Base-by-base conservation (phyloP, 2,888 invertebrate species). In the Agapostemon virescens region DNA sequence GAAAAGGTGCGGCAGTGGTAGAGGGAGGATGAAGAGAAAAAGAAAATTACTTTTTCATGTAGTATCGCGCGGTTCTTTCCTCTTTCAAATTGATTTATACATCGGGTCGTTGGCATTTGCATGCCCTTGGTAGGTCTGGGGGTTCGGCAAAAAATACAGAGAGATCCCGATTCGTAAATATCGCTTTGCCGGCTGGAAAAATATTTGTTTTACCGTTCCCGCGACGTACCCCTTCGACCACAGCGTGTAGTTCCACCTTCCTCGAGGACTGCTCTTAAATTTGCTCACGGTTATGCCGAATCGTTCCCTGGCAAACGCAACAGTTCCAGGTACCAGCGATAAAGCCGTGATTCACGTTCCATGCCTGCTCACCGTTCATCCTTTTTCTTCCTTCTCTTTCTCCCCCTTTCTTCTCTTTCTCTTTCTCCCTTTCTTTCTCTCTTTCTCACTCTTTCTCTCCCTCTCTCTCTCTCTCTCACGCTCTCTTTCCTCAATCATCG, bases 401-500 rank as follows among this genome's bases (percentile, higher is more conserved):
- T 63, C 63, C 45, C 33, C 23, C 33, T 17, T 38, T 26, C 61
- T 61, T 55, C 55, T 49, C 49, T 49, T 20, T 49, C 45, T 20
- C 20, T 20, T 69, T 38, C 45, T 11, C 11, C 33, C 20, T 45
- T 15, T 20, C 45, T 20, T 3, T 45, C 45, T 45, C 20, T 52
- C 58, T 30, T 67, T 61, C 70, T 52, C 33, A 20, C 38, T 17
- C 52, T 26, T 58, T 49, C 42, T 61, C 61, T n/a, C 7, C 7
- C 1, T n/a, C 0, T 20, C 7, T 81, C 71, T 70, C 70, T 71
- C 64, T 1, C 68, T 38, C 61, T 61, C 61, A n/a, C 30, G 3
- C 2, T n/a, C 20, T 81, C 71, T 73, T 76, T 71, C 64, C 74
- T 79, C 79, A 69, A 83, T 83, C 83, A 83, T 76, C 79, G 71